These are phyloP conservation scores for Leguminivora glycinivorella DNA, from an alignment of 1,140 invertebrate species.

Conservation along the genomic window DNA sequence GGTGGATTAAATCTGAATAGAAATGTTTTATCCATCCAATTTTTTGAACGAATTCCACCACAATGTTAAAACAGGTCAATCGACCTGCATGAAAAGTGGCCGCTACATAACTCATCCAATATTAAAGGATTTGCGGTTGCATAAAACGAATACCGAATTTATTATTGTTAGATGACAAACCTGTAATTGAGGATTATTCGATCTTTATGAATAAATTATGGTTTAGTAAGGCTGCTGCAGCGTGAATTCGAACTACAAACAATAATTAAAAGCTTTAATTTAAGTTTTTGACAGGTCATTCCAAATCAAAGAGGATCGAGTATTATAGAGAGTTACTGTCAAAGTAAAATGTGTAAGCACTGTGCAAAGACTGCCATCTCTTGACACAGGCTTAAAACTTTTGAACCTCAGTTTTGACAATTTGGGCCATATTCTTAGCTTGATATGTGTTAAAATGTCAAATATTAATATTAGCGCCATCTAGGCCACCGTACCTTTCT, in stretches of 20 bases:
- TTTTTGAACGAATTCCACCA: background rate
- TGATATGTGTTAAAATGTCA: no score
- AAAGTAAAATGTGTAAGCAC: no score
- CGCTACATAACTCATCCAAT: constrained; percentile 17
- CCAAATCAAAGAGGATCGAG: no score
- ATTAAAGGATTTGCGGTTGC: constrained; percentile 20
- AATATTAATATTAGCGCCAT: no score
- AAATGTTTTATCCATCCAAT: background rate
- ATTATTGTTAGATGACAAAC: background rate
- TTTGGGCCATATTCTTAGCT: no score
- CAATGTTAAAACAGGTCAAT: constrained; percentile 15
- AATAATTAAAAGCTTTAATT: no score
- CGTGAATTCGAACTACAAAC: background rate
- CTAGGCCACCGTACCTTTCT: no score
- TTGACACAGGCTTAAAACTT: no score
- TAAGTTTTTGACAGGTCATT: no score
- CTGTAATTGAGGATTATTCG: background rate
- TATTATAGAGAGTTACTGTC: no score
- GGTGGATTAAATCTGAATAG: background rate
- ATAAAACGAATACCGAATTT: constrained; percentile 22
- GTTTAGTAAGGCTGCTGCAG: background rate
- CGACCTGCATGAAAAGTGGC: constrained; percentile 18
- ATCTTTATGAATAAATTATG: background rate
- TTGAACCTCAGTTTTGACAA: no score
- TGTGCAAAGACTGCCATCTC: no score